Percentiles rank a stretch among this genome's conserved stretches.
These are phyloP conservation scores for Euzetes globulus DNA, from an alignment of 2,888 invertebrate species.

Conservation along the genomic window DNA sequence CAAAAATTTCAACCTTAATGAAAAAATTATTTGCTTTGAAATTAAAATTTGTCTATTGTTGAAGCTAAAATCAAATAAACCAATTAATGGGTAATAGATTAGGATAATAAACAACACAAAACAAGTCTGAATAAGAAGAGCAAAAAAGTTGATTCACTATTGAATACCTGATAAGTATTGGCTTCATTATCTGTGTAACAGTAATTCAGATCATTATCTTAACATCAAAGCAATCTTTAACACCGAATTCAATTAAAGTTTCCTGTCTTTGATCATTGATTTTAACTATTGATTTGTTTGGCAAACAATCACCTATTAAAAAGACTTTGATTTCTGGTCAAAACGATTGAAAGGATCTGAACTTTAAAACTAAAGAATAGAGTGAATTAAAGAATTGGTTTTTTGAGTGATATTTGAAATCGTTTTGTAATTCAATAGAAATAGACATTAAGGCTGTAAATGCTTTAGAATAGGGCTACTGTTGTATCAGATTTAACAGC, in stretches of 20 bases:
- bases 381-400: constrained; percentile 15
- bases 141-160: background rate
- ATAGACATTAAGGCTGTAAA: constrained; percentile 25
- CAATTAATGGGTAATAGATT: constrained; percentile 4
- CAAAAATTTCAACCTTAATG: no score
- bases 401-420: constrained; percentile 24
- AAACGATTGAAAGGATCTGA: background rate
- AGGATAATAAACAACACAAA: background rate
- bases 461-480: constrained; percentile 15
- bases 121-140: background rate
- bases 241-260: constrained; percentile 21
- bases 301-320: background rate
- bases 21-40: background rate
- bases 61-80: background rate
- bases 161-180: constrained; percentile 26
- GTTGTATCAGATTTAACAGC: constrained; percentile 28
- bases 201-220: constrained; percentile 28
- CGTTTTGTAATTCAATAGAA: constrained; percentile 29
- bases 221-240: background rate
- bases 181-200: constrained; percentile 11
- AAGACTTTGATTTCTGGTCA: background rate
- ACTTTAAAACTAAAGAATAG: background rate
- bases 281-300: constrained; percentile 12
- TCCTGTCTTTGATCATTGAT: background rate
- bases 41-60: background rate